Evolutionary conservation across 1,140 invertebrate genomes (phyloP), one percentile per base, ranked within the genome.

Genomic region (Dendroctonus ponderosae): DNA sequence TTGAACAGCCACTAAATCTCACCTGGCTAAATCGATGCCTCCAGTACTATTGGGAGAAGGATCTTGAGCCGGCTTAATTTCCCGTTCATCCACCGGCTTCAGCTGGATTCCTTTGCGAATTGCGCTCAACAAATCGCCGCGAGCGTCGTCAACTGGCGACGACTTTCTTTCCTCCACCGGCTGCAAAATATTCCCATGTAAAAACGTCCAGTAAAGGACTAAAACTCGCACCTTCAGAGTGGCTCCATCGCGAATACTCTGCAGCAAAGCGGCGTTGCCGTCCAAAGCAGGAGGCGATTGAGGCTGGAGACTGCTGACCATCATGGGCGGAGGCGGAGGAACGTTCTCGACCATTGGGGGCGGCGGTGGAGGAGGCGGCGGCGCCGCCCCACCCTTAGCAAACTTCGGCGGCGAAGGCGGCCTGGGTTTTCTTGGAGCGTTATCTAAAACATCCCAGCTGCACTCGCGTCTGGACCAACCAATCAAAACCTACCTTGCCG

Each of bases 71-170:
- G 74, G 68, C 62, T 70, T 73, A n/a, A 77, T 68, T 67, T 75
- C 74, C 43, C 73, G 54, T 69, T 77, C 77, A 60, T 76, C 62
- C 7, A 75, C 72, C 14, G 88, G 84, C 78, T 87, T 89, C 43
- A 97, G 79, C 66, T 87, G 85, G 54, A 89, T 83, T 57, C 93
- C 93, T 77, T 87, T 85, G 69, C 90, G 82, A 71, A 95, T 96
- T 75, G 93, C 87, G 74, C 85, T 85, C 66, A 96, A 79, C 49
- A 94, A 80, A 76, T 93, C 87, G 72, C 84, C 87, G 70, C 91
- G 81, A 6, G 84, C 76, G 71, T 88, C 84, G 26, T 67, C 72
- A 7, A 53, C 71, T 59, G 75, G 79, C 6, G 62, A 11, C 15
- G 38, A 9, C 26, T 39, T 80, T 7, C 78, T 76, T 15, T 81